These are phyloP conservation scores for Myotis planiceps DNA, from an alignment of 2,797 vertebrate genomes.

Conservation along the genomic window DNA sequence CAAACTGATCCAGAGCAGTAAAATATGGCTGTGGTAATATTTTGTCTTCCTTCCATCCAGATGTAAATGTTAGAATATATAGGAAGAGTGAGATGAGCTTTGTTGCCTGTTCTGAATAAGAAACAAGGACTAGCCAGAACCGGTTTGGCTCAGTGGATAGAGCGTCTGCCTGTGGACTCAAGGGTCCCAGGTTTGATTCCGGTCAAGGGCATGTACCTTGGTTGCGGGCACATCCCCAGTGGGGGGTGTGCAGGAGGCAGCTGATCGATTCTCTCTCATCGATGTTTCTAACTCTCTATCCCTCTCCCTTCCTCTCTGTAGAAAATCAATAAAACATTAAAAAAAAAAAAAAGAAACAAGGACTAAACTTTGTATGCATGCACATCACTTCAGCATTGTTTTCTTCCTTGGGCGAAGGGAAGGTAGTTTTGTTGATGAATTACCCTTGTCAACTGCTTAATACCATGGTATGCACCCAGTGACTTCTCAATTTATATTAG, in stretches of 20 bases:
- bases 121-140: not conserved
- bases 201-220: too few species aligned
- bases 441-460: not conserved
- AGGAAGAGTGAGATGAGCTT: not conserved
- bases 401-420: not conserved
- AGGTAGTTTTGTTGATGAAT: constrained; percentile 15
- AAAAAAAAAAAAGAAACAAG: not conserved
- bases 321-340: too few species aligned
- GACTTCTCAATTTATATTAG: not conserved
- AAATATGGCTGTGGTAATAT: not conserved
- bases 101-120: not conserved
- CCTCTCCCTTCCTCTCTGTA: too few species aligned
- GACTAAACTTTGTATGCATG: not conserved
- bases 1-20: not conserved
- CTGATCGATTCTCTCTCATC: too few species aligned
- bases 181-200: too few species aligned
- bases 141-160: too few species aligned
- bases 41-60: not conserved
- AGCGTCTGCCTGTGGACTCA: too few species aligned
- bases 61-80: not conserved
- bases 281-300: too few species aligned
- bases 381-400: not conserved
- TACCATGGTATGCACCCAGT: not conserved
- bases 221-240: too few species aligned
- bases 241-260: too few species aligned